Evolutionary conservation across 2,113 vertebrate species (phyloP).

Genomic region (Psephotus haematonotus): DNA sequence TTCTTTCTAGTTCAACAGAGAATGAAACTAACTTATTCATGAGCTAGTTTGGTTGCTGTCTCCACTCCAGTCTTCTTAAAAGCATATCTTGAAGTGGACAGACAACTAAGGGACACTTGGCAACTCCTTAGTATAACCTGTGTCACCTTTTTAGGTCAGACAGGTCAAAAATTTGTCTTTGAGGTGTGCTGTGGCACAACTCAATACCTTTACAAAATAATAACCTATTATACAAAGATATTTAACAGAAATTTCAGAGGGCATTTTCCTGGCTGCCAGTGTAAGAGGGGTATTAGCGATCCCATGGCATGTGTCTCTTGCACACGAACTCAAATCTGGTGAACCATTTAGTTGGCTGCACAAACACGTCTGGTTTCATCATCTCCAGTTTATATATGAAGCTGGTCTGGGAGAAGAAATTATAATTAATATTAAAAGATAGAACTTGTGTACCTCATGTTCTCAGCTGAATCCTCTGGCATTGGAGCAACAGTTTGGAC

Average conservation of each 20-base stretch:
- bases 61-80: background rate
- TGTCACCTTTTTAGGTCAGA: background rate
- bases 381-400: background rate
- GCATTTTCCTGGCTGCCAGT: background rate
- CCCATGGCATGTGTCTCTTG: background rate
- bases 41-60: background rate
- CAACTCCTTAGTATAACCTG: background rate
- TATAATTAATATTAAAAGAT: background rate
- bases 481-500: conserved; percentile 96
- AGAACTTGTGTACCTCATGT: conserved; percentile 83
- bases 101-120: background rate
- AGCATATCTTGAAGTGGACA: background rate
- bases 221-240: background rate
- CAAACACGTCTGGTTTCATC: background rate
- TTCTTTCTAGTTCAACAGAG: background rate
- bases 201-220: background rate
- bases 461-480: conserved; percentile 96
- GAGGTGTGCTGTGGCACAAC: background rate
- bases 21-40: background rate
- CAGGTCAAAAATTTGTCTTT: background rate
- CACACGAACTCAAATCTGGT: background rate
- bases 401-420: background rate
- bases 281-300: background rate
- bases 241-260: background rate
- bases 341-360: background rate